phyloP scores from a whole-genome alignment of 2,888 invertebrate species.

The Coelinius sp. region DNA sequence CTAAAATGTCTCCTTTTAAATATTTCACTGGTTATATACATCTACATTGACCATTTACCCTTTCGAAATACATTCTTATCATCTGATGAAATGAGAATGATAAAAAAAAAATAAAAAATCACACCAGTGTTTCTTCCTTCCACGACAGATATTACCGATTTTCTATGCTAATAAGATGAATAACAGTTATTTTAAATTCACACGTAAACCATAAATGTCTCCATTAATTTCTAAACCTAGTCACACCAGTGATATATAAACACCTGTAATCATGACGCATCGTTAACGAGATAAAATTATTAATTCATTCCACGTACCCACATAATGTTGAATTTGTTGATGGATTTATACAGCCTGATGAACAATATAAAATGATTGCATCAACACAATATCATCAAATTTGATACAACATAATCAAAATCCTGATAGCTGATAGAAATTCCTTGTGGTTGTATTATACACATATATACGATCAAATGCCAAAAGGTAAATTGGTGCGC shows the following conservation, averaged over 20 bases:
- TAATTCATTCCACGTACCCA: not conserved
- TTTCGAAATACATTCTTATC: conserved; percentile 12
- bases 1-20: conserved; percentile 36
- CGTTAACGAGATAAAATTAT: not conserved
- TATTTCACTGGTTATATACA: conserved; percentile 34
- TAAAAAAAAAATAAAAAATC: not conserved
- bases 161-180: conserved; percentile 9
- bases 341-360: too few species aligned
- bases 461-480: not conserved
- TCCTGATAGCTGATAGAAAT: not conserved
- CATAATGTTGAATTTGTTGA: too few species aligned
- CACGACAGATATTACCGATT: not conserved
- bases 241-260: not conserved
- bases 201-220: conserved; percentile 5
- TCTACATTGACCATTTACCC: not conserved
- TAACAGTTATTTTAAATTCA: conserved; percentile 7
- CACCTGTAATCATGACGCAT: not conserved
- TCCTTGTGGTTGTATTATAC: conserved; percentile 2
- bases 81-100: not conserved
- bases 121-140: not conserved
- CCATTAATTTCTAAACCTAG: not conserved
- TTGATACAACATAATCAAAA: conserved; percentile 2
- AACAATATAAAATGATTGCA: not conserved
- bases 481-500: conserved; percentile 25
- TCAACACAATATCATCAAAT: not conserved